A percentile compares a stretch with the other conserved stretches of the same genome.
These are phyloP conservation scores for Drosophila recens DNA, from an alignment of 2,888 invertebrate genomes.

Conservation along the genomic window DNA sequence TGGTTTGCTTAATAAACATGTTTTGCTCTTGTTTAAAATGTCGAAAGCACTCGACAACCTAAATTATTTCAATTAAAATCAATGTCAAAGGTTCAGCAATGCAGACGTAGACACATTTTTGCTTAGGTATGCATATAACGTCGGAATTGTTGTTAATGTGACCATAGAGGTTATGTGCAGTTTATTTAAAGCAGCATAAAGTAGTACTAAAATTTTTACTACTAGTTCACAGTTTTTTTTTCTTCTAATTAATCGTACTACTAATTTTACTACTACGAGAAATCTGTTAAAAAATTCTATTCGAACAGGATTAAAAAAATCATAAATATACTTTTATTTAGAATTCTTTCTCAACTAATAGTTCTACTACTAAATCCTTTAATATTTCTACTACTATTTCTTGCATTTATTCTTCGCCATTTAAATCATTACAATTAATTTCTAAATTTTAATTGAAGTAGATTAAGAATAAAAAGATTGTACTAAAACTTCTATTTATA, in stretches of 20 bases:
- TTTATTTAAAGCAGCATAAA: too few relatives aligned
- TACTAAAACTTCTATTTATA: too few relatives aligned
- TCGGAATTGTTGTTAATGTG: not conserved
- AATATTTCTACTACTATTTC: too few relatives aligned
- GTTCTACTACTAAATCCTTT: not conserved
- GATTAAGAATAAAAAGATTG: too few relatives aligned
- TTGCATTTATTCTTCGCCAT: too few relatives aligned
- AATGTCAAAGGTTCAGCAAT: constrained; percentile 16
- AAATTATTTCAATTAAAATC: constrained; percentile 30
- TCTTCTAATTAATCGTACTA: not conserved
- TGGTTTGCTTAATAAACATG: constrained; percentile 20
- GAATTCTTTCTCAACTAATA: too few relatives aligned
- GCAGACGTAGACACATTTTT: not conserved
- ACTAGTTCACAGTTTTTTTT: not conserved
- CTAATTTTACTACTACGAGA: not conserved
- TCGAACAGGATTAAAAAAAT: too few relatives aligned
- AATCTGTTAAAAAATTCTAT: too few relatives aligned
- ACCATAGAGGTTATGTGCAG: not conserved
- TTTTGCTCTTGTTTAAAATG: constrained; percentile 2
- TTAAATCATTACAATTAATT: too few relatives aligned
- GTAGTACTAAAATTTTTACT: not conserved
- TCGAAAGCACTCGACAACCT: constrained; percentile 12
- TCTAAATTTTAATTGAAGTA: too few relatives aligned
- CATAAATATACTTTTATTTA: too few relatives aligned
- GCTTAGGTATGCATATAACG: not conserved